Evolutionary conservation across 2,113 vertebrate species (phyloP), one percentile per base, ranked within the genome.

Genomic region (Seriola quinqueradiata): DNA sequence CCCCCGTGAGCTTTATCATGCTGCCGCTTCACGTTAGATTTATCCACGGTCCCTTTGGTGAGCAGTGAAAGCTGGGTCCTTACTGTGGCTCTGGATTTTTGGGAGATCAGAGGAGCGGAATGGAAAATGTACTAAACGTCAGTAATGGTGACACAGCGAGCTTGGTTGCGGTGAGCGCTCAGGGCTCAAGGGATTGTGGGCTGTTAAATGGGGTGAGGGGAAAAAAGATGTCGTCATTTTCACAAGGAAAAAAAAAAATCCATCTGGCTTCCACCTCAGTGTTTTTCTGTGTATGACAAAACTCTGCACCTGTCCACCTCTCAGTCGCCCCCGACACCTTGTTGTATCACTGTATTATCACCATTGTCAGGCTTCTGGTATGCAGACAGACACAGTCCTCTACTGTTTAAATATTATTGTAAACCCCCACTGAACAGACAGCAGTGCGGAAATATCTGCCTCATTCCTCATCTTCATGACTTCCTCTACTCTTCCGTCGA

Each of bases 151-250:
- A 78, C 84, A 88, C 19, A 67, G 65, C 4, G 25, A 67, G 54
- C 4, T 38, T 3, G 58, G 44, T 16, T 74, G 68, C 12, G 0
- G 68, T 36, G 57, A 76, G 79, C 12, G 10, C 71, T 70, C 2
- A n/a, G 23, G 44, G 72, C 82, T 88, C 87, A 65, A 54, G 54
- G 85, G 84, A 87, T 86, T 85, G 81, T 19, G 50, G 69, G 75
- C 63, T 23, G 1, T 82, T 75, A 60, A 87, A 85, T 11, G 48
- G 13, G 57, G 25, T 44, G 52, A 65, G 65, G 48, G 50, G 70
- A 14, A 79, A 79, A 85, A 68, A 75, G 44, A 84, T 78, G 76
- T 76, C 28, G 63, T 80, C 13, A 66, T 73, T 81, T 87, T 77
- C 66, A 86, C 48, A 70, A 25, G 57, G 7, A 23, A 25, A 42